Evolutionary conservation across 2,888 invertebrate genomes (phyloP), one percentile per base, ranked within the genome.

Genomic region (Coleophora deauratella): DNA sequence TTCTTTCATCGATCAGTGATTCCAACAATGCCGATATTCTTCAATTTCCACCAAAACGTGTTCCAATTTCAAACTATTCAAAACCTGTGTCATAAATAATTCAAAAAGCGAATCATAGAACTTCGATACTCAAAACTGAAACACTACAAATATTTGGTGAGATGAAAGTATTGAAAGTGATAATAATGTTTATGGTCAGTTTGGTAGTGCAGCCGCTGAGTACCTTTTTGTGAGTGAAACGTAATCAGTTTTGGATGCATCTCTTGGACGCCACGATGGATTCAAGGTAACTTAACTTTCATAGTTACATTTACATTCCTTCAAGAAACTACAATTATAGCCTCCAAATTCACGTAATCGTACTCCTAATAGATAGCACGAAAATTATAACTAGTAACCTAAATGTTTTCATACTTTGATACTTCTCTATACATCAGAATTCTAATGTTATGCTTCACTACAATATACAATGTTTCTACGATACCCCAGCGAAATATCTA

Each of bases 1-100:
- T 82, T 82, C 81, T 79, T 79, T 64, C 67, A 14, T 55, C 62
- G 57, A 63, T 4, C 21, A 21, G 21, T 21, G 65, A 66, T 57
- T 62, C 41, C 41, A 40, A 45, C 21, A 6, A 6, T 4, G 6
- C 21, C 21, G 21, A 21, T 21, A 3, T 21, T 6, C 21, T 21
- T 21, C 21, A 6, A 21, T 21, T 6, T 4, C 6, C 21, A 21
- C 3, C 21, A 21, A 21, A 21, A 21, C 21, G 21, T 21, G 21
- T 21, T 21, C 21, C 21, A 21, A 21, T 4, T 21, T 21, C 48
- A 44, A 50, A 50, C 48, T n/a, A 21, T 21, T 4, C 21, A 21
- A 21, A 4, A 21, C 3, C 3, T 21, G 3, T 35, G 46, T 36
- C 40, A 42, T 50, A 21, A 21, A 21, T 21, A 50, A 15, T 28